These are phyloP conservation scores for Procambarus clarkii DNA, from an alignment of 1,140 invertebrate species.

Conservation along the genomic window DNA sequence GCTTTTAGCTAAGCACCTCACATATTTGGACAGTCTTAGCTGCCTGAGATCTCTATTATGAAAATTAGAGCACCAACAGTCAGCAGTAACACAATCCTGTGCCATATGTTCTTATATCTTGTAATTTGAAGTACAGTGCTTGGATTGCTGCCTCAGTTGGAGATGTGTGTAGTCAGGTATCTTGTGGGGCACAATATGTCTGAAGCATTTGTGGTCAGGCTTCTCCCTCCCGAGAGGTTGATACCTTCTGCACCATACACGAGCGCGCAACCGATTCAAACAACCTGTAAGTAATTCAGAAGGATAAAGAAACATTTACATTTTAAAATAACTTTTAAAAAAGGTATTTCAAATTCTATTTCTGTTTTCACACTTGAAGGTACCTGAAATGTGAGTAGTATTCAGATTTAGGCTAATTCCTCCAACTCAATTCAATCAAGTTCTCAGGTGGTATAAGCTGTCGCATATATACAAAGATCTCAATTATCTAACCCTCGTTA, in stretches of 20 bases:
- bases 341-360: no score
- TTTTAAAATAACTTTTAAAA: no score
- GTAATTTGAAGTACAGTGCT: conserved; percentile 39
- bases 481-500: no score
- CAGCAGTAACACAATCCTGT: conserved; percentile 43
- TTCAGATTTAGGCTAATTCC: no score
- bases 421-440: no score
- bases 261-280: conserved; percentile 96
- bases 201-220: conserved; percentile 58
- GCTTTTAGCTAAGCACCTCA: conserved; percentile 53
- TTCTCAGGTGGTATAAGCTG: no score
- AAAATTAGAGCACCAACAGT: conserved; percentile 46
- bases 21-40: conserved; percentile 25
- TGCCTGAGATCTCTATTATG: conserved; percentile 34
- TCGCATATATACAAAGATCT: no score
- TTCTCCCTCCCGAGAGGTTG: conserved; percentile 42
- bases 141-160: conserved; percentile 49
- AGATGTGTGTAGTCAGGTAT: conserved; percentile 46
- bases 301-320: no score
- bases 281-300: conserved; percentile 75
- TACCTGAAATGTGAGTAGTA: no score
- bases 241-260: conserved; percentile 88
- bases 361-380: no score
- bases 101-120: conserved; percentile 37
- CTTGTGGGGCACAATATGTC: conserved; percentile 38